Conservation (phyloP, 2,113 vertebrate species). For the Chrysochloris asiatica region DNA sequence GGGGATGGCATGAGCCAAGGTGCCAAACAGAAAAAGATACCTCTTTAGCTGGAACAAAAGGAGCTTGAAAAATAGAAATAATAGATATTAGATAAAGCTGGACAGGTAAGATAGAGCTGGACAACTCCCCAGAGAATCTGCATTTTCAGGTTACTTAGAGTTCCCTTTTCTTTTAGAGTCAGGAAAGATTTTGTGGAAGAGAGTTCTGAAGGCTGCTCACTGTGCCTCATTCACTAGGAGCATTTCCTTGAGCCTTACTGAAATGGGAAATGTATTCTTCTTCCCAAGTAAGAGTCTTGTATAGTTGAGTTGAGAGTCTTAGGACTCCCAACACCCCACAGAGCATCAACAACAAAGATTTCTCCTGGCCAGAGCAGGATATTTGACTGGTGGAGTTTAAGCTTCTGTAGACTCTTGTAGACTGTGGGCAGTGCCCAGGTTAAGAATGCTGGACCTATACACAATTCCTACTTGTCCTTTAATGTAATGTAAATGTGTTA, state of each 20-base stretch:
- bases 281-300: not conserved
- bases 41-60: constrained; percentile 44
- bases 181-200: not conserved
- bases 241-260: not conserved
- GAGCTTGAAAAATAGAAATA: not conserved
- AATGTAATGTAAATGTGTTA: too few species aligned
- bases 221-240: not conserved
- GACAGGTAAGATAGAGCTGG: not conserved
- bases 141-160: not conserved
- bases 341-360: not conserved
- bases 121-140: not conserved
- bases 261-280: not conserved
- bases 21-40: not conserved
- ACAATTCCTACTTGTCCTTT: too few species aligned
- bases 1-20: not conserved
- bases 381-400: not conserved
- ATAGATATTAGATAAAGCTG: not conserved
- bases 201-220: not conserved
- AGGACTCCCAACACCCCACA: accelerated
- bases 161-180: not conserved
- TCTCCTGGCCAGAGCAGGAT: not conserved
- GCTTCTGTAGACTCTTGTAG: not conserved
- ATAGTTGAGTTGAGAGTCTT: not conserved
- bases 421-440: not conserved
- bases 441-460: not conserved